Evolutionary conservation across 1,140 invertebrate species (phyloP).

Genomic region (Aricia agestis): DNA sequence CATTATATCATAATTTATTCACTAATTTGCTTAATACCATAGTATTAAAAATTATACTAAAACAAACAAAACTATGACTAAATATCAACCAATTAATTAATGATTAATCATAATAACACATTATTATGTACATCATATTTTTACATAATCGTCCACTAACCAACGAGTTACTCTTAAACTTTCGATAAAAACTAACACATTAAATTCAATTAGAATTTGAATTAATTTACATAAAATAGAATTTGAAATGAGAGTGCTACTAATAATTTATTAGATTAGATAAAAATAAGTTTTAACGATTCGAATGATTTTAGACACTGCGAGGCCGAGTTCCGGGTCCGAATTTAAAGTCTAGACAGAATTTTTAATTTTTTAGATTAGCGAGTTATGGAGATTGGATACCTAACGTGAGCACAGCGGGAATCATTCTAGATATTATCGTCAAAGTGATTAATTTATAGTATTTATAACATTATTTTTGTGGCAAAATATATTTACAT

Average conservation of each 20-base stretch:
- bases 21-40: no score
- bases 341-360: background rate
- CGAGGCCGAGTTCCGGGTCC: background rate
- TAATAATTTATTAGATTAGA: slow-evolving; percentile 4
- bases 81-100: background rate
- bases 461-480: background rate
- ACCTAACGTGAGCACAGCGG: background rate
- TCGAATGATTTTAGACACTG: background rate
- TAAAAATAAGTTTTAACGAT: background rate
- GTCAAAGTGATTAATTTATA: background rate
- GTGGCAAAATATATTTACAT: background rate
- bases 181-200: background rate
- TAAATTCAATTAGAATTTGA: background rate
- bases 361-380: background rate
- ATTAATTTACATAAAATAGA: background rate
- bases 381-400: background rate
- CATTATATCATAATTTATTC: no score
- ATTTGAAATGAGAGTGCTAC: background rate
- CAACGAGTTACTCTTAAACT: background rate
- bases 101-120: background rate
- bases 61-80: no score
- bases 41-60: no score
- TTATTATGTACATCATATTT: background rate
- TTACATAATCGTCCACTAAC: background rate
- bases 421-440: background rate